Conservation (phyloP, 2,888 invertebrate genomes). For the Amphipoea oculea region DNA sequence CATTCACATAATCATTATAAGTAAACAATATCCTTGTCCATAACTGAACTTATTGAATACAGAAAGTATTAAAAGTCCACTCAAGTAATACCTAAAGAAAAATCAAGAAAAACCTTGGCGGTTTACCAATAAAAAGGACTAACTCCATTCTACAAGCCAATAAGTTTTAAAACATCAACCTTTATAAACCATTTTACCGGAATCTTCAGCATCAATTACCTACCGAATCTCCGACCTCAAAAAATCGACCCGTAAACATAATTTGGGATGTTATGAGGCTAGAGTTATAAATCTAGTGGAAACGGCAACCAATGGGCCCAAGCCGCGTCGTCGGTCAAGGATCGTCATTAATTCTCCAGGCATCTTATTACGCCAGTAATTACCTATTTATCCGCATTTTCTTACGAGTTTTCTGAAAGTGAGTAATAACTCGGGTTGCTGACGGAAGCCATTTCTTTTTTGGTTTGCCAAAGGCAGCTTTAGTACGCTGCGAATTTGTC, state of each 20-base stretch:
- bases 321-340: conserved; percentile 64
- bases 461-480: conserved; percentile 33
- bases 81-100: neutral
- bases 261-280: conserved; percentile 82
- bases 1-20: neutral
- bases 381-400: conserved; percentile 79
- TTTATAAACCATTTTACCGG: conserved; percentile 53
- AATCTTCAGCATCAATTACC: conserved; percentile 57
- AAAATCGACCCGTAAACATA: conserved; percentile 79
- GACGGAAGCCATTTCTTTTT: conserved; percentile 64
- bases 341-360: conserved; percentile 74
- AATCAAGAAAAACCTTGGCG: neutral
- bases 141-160: neutral
- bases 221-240: conserved; percentile 69
- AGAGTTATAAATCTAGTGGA: conserved; percentile 80
- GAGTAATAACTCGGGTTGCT: conserved; percentile 61
- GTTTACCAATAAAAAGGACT: conserved; percentile 5
- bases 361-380: conserved; percentile 81
- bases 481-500: neutral
- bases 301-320: conserved; percentile 59
- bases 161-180: conserved; percentile 29
- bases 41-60: neutral
- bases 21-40: neutral
- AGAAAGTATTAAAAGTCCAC: neutral
- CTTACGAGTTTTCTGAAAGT: conserved; percentile 68